Base-by-base conservation (phyloP, 2,797 vertebrate species). In the Sitta carolinensis region DNA sequence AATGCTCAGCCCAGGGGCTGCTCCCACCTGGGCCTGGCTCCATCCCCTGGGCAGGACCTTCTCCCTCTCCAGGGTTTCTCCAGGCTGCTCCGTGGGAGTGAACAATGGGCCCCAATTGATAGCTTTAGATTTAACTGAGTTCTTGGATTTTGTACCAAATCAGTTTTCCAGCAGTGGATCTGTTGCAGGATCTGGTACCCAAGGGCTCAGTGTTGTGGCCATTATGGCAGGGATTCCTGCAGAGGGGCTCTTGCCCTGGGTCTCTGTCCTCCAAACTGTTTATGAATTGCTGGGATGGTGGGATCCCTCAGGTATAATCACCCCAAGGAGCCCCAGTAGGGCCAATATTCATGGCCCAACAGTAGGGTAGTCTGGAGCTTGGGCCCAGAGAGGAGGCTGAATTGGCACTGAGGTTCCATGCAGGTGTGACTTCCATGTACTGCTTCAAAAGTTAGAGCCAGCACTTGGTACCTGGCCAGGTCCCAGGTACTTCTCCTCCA, bases 31-130 rank as follows among this genome's bases (percentile, higher is more conserved):
- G 16, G 19, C 47, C 74, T 9, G 23, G 27, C 47, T 69, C 77
- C 38, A 17, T 16, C 52, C 38, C 15, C 68, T 15, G 25, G 32
- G 38, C n/a, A 15, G 64, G 22, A 58, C 9, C 32, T 67, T 48
- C 72, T 77, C n/a, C 21, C n/a, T 16, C 19, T 26, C 6, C 7
- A 6, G 27, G 23, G 13, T 19, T 36, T 30, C n/a, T 69, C n/a
- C 59, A 48, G 12, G 25, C 12, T 43, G 27, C 21, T 26, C 32
- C 4, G 0, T 32, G 57, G 20, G 13, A 15, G 1, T n/a, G 42
- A 48, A 26, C 0, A 1, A 27, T 32, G 51, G 66, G 47, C 36
- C 45, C 6, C 2, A 78, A 19, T 5, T 58, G 1, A 1, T 18
- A 36, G 25, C 8, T 67, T 38, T 51, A 11, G 34, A 40, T 16